These are phyloP conservation scores for Eristalinus aeneus DNA, from an alignment of 2,888 invertebrate genomes.

Conservation along the genomic window DNA sequence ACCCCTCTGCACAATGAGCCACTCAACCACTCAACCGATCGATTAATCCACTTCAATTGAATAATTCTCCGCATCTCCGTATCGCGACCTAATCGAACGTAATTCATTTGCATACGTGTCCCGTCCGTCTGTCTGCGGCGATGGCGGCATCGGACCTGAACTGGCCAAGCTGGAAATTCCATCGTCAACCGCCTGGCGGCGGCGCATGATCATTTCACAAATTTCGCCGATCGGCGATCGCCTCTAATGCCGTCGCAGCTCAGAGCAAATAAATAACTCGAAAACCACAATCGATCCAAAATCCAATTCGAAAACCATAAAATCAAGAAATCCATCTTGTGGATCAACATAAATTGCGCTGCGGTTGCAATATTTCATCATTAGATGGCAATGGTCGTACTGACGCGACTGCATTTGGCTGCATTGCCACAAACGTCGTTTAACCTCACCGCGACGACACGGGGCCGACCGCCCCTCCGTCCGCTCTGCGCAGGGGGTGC, in stretches of 20 bases:
- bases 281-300: conserved; percentile 67
- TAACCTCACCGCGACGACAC: conserved; percentile 12
- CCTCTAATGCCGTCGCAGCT: not conserved
- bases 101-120: conserved; percentile 59
- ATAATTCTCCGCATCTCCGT: conserved; percentile 40
- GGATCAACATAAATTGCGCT: conserved; percentile 60
- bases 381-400: conserved; percentile 49
- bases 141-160: not conserved
- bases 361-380: conserved; percentile 70
- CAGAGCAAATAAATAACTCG: conserved; percentile 64
- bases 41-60: conserved; percentile 65
- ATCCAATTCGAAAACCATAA: conserved; percentile 67
- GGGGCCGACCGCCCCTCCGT: not conserved
- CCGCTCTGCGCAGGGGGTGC: not conserved
- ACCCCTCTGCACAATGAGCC: not conserved
- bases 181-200: not conserved
- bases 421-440: conserved; percentile 36
- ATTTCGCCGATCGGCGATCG: not conserved
- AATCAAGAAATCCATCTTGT: conserved; percentile 61
- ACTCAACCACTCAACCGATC: conserved; percentile 37
- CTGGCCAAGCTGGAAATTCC: not conserved
- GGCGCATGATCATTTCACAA: not conserved
- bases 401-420: conserved; percentile 47
- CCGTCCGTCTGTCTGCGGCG: not conserved
- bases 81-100: conserved; percentile 45